Evolutionary conservation across 2,797 vertebrate species (phyloP).

Genomic region (Cacajao melanocephalus): DNA sequence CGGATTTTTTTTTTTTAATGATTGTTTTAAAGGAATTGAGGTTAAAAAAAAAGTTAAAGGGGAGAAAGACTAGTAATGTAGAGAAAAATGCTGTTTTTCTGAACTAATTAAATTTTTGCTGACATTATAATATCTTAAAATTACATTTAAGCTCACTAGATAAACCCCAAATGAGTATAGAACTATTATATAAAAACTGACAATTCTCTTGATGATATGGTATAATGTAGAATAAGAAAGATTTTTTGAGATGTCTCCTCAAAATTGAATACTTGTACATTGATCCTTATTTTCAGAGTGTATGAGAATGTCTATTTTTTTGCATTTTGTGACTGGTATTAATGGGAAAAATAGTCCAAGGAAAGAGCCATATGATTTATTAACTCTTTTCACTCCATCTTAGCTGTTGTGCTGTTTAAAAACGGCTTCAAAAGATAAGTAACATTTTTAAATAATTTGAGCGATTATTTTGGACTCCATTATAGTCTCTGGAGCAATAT

Average conservation of each 20-base stretch:
- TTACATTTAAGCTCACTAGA: not conserved
- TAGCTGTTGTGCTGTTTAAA: not conserved
- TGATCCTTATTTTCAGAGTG: not conserved
- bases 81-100: conserved; percentile 9
- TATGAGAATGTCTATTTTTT: not conserved
- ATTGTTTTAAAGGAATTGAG: not conserved
- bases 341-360: not conserved
- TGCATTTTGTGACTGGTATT: not conserved
- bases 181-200: not conserved
- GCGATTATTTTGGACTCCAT: not conserved
- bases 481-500: conserved; percentile 53
- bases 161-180: not conserved
- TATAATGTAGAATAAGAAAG: not conserved
- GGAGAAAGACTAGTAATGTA: not conserved
- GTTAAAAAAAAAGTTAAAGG: not conserved
- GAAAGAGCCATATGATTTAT: not conserved
- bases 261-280: not conserved
- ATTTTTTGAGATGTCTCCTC: not conserved
- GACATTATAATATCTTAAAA: conserved; percentile 22
- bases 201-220: not conserved
- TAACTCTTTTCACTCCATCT: conserved; percentile 1
- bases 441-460: conserved; percentile 43
- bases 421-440: conserved; percentile 61
- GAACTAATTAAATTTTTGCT: conserved; percentile 41
- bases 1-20: not conserved